Evolutionary conservation across 2,888 invertebrate species (phyloP), one percentile per base, ranked within the genome.

Genomic region (Leucozona laternaria): DNA sequence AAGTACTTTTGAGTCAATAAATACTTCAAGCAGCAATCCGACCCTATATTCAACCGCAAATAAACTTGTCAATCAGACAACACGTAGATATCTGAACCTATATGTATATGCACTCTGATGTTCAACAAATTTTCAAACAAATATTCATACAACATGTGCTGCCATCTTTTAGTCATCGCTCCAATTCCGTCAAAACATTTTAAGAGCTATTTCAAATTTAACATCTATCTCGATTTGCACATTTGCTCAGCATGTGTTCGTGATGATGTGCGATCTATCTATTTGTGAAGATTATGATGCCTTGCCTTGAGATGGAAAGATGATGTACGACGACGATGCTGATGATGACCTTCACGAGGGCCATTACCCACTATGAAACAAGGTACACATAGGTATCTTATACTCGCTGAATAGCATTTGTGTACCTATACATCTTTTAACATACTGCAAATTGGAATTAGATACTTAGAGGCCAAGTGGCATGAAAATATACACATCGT

Each of bases 391-490:
- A 31, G 1, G n/a, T 37, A 22, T 60, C 45, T 15, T 45, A 3
- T 4, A 6, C 6, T 5, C 17, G 28, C 20, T 73, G 60, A 62
- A 60, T 25, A 6, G 34, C 28, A 62, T 37, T 55, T 34, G 22
- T 37, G 20, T 25, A n/a, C n/a, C n/a, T n/a, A 40, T 62, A 45
- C 50, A 62, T 57, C 64, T 64, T 43, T 25, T 17, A 48, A 43
- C 71, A 34, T 20, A 64, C 53, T 68, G 68, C 53, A 55, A 66
- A 55, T 66, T 55, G 53, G 71, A 76, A 77, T 80, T 55, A 76
- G 84, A 85, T 79, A 83, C 75, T 83, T 70, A 71, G 75, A 83
- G 83, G 83, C 79, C 83, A 71, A 79, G 64, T 70, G 72, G 72
- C 58, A 68, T 66, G 48, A 66, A 64, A 82, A 72, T 68, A 48